Evolutionary conservation across 2,113 vertebrate genomes (phyloP).

Genomic region (Passer montanus): DNA sequence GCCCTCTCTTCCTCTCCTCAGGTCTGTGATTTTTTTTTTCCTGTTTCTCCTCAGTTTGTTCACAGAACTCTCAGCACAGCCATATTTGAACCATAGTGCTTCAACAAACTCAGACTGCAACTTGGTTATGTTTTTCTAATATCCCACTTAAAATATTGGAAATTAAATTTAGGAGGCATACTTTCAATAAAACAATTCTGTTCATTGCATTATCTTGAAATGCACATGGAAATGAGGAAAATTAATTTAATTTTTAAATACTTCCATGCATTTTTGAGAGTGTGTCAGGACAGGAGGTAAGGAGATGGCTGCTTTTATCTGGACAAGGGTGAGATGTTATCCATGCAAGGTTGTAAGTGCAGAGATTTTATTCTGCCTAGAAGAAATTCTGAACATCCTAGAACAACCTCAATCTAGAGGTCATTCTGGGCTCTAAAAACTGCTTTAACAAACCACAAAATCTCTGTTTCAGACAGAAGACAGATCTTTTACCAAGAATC

Average conservation of each 20-base stretch:
- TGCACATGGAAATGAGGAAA: background rate
- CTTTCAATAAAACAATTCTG: background rate
- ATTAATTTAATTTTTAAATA: background rate
- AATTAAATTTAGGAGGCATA: background rate
- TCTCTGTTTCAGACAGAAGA: background rate
- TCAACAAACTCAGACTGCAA: background rate
- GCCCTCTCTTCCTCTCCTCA: background rate
- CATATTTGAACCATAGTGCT: background rate
- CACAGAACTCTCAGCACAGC: background rate
- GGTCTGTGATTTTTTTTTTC: background rate
- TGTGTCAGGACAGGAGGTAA: background rate
- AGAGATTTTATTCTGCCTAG: background rate
- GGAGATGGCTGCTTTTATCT: background rate
- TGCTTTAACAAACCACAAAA: background rate
- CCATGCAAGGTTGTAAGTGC: background rate
- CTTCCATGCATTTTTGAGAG: background rate
- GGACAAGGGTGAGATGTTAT: accelerated
- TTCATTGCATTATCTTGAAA: background rate
- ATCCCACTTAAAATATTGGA: background rate
- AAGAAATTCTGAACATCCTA: background rate
- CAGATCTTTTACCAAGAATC: background rate
- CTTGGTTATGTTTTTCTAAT: background rate
- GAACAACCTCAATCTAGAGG: background rate
- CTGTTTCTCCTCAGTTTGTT: background rate
- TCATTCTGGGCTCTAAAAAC: background rate